phyloP scores from a whole-genome alignment of 64 coral and sea anemone species.

The Hydrozoanthus tunicans region DNA sequence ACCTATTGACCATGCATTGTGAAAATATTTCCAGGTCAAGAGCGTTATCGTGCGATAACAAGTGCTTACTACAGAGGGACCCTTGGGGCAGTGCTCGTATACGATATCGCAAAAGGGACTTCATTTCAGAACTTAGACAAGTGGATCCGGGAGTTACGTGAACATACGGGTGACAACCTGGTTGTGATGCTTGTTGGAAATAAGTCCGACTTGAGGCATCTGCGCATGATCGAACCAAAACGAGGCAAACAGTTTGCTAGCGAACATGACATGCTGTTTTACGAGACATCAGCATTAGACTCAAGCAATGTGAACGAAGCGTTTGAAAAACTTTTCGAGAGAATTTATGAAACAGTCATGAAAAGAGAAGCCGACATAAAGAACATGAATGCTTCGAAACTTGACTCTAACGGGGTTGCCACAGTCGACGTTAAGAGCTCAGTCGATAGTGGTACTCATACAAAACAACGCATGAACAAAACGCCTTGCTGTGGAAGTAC shows the following conservation, averaged over 20 bases:
- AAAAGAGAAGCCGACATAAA: slow-evolving; percentile 59
- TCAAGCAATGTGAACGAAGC: slow-evolving; percentile 85
- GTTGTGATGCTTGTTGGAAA: slow-evolving; percentile 88
- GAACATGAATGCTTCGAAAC: not conserved
- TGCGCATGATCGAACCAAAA: slow-evolving; percentile 85
- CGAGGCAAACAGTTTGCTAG: slow-evolving; percentile 70
- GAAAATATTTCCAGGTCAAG: slow-evolving; percentile 70
- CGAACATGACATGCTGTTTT: slow-evolving; percentile 82
- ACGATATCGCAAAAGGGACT: slow-evolving; percentile 93
- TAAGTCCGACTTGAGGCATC: slow-evolving; percentile 90
- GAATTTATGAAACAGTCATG: slow-evolving; percentile 79
- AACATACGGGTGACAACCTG: slow-evolving; percentile 74
- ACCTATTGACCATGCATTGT: not conserved
- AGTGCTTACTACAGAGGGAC: slow-evolving; percentile 97
- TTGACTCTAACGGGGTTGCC: not conserved
- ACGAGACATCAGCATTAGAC: slow-evolving; percentile 93
- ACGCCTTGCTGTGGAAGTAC: slow-evolving; percentile 28
- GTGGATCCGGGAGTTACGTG: slow-evolving; percentile 86
- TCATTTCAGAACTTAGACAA: slow-evolving; percentile 91
- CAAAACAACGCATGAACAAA: slow-evolving; percentile 1
- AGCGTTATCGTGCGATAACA: slow-evolving; percentile 97
- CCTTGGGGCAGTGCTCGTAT: slow-evolving; percentile 89
- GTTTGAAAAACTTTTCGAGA: slow-evolving; percentile 78
- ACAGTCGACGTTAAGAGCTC: slow-evolving; percentile 6
- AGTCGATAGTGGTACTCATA: not conserved